Percentiles rank a stretch among this genome's conserved stretches.
phyloP scores from a whole-genome alignment of 2,888 invertebrate genomes.

The Augochlorella aurata region DNA sequence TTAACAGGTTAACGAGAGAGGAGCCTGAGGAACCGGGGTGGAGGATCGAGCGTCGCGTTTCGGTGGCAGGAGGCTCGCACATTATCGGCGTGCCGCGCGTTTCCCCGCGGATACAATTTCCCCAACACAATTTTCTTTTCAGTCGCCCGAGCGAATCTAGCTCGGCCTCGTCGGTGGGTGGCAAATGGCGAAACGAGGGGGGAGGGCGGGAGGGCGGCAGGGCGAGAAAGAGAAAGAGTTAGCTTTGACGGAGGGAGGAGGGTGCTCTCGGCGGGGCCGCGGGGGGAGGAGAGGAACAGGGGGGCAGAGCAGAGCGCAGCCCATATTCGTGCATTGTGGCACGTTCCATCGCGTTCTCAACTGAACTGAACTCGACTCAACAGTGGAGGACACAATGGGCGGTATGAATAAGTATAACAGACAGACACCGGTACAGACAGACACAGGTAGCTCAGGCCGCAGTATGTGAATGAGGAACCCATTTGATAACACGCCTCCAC shows the following conservation, averaged over 20 bases:
- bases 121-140: conserved; percentile 77
- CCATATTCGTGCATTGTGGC: conserved; percentile 82
- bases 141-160: conserved; percentile 67
- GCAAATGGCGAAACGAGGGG: conserved; percentile 65
- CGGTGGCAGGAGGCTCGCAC: conserved; percentile 54
- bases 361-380: conserved; percentile 82
- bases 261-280: conserved; percentile 17
- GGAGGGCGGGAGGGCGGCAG: conserved; percentile 46
- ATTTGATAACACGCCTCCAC: conserved; percentile 82
- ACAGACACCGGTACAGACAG: conserved; percentile 81
- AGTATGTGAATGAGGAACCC: conserved; percentile 82
- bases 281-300: conserved; percentile 66
- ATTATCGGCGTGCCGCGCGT: conserved; percentile 64
- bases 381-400: conserved; percentile 81
- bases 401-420: conserved; percentile 82
- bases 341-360: conserved; percentile 82
- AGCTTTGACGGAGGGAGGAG: conserved; percentile 56
- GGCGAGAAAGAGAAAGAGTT: conserved; percentile 57
- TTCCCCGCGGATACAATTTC: conserved; percentile 75
- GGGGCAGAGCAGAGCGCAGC: conserved; percentile 76
- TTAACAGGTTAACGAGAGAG: conserved; percentile 11
- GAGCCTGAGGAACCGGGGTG: background rate
- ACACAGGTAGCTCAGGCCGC: conserved; percentile 81
- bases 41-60: conserved; percentile 23
- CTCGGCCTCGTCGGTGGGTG: conserved; percentile 65